These are phyloP conservation scores for Pseudeuparius sepicola DNA, from an alignment of 2,888 invertebrate species.

Conservation along the genomic window DNA sequence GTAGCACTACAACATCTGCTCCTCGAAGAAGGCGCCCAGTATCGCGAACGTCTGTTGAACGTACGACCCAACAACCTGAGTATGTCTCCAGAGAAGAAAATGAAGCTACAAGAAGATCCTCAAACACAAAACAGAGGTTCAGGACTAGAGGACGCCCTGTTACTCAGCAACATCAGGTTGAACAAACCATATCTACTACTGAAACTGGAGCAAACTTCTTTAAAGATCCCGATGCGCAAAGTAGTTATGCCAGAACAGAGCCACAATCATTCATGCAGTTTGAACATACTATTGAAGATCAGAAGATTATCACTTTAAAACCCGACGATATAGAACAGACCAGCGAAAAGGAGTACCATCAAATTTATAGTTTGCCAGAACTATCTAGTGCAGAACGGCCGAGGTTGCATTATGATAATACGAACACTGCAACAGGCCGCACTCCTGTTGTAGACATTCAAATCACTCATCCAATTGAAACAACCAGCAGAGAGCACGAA, in stretches of 20 bases:
- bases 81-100: slow-evolving; percentile 20
- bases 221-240: slow-evolving; percentile 9
- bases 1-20: slow-evolving; percentile 38
- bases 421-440: slow-evolving; percentile 18
- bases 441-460: slow-evolving; percentile 25
- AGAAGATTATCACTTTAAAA: slow-evolving; percentile 20
- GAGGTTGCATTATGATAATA: slow-evolving; percentile 21
- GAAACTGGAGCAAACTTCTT: slow-evolving; percentile 22
- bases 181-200: slow-evolving; percentile 24
- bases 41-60: slow-evolving; percentile 25
- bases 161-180: too few species aligned
- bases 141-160: slow-evolving; percentile 32
- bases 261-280: slow-evolving; percentile 30
- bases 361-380: slow-evolving; percentile 18
- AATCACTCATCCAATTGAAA: slow-evolving; percentile 24
- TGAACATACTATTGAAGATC: slow-evolving; percentile 24
- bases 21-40: slow-evolving; percentile 38
- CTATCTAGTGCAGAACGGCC: slow-evolving; percentile 6
- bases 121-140: slow-evolving; percentile 29
- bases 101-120: slow-evolving; percentile 21
- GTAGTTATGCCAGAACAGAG: slow-evolving; percentile 19
- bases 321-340: slow-evolving; percentile 12
- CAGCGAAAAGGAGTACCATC: slow-evolving; percentile 18
- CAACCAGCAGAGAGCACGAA: slow-evolving; percentile 12
- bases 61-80: slow-evolving; percentile 27